These are phyloP conservation scores for Alauda arvensis DNA, from an alignment of 2,797 vertebrate species.

Conservation along the genomic window DNA sequence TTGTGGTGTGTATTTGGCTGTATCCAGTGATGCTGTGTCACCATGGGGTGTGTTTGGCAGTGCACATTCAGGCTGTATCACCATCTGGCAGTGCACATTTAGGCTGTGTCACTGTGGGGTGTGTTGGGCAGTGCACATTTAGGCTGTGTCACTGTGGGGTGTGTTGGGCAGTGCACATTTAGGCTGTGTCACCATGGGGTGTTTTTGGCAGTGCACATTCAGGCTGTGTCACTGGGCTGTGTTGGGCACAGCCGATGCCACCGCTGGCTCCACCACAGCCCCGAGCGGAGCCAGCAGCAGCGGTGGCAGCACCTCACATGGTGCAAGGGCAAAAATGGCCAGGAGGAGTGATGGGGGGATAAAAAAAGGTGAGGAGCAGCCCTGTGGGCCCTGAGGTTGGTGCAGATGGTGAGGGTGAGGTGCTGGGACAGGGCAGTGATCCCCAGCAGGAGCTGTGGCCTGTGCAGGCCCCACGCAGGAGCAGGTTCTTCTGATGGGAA, in stretches of 20 bases:
- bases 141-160: not conserved
- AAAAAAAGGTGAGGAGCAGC: not conserved
- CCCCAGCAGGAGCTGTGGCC: not conserved
- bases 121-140: too few relatives aligned
- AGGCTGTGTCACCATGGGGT: rapidly evolving
- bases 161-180: rapidly evolving
- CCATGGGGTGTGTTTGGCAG: not conserved
- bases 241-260: rapidly evolving
- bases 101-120: rapidly evolving
- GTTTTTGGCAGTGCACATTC: not conserved
- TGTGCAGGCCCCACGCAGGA: rapidly evolving
- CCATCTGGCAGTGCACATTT: rapidly evolving
- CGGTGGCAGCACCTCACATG: rapidly evolving
- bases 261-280: rapidly evolving
- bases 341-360: too few relatives aligned
- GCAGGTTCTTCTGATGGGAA: rapidly evolving
- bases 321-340: not conserved
- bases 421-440: not conserved
- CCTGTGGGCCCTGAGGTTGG: not conserved
- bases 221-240: not conserved
- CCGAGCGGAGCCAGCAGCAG: rapidly evolving
- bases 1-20: not conserved
- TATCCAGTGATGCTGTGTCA: not conserved
- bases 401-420: not conserved
- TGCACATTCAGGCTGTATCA: not conserved